phyloP scores from a whole-genome alignment of 2,113 vertebrate species.

The Zeus faber region DNA sequence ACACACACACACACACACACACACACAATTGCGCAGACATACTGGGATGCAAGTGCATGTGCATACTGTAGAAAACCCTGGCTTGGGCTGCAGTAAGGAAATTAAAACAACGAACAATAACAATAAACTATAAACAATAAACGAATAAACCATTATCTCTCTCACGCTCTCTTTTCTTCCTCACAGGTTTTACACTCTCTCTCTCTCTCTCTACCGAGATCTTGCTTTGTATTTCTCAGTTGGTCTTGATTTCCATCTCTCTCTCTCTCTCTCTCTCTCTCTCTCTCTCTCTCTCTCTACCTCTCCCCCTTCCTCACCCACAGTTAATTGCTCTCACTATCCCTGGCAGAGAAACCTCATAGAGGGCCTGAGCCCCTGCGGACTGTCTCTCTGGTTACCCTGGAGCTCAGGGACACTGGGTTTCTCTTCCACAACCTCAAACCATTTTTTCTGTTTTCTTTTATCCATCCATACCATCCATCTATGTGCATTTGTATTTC shows the following conservation, averaged over 20 bases:
- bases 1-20: slow-evolving; percentile 20
- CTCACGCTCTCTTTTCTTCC: neutral
- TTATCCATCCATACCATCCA: too few relatives aligned
- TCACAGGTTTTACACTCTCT: too few relatives aligned
- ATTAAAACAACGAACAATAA: too few relatives aligned
- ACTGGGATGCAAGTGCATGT: neutral
- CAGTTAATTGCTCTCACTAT: neutral
- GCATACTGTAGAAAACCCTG: neutral
- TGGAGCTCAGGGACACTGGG: too few relatives aligned
- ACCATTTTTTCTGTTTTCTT: too few relatives aligned
- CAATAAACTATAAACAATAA: too few relatives aligned
- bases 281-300: neutral
- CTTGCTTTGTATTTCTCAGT: neutral
- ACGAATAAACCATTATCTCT: neutral
- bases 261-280: neutral
- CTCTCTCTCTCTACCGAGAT: neutral
- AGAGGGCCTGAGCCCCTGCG: neutral
- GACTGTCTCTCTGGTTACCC: neutral
- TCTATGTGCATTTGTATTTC: too few relatives aligned
- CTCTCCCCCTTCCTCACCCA: neutral
- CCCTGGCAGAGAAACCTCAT: neutral
- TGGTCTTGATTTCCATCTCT: neutral
- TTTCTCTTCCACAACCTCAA: too few relatives aligned
- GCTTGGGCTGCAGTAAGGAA: neutral
- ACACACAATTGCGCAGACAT: neutral